phyloP scores from a whole-genome alignment of 1,140 invertebrate genomes.

The Lanistes nyassanus region DNA sequence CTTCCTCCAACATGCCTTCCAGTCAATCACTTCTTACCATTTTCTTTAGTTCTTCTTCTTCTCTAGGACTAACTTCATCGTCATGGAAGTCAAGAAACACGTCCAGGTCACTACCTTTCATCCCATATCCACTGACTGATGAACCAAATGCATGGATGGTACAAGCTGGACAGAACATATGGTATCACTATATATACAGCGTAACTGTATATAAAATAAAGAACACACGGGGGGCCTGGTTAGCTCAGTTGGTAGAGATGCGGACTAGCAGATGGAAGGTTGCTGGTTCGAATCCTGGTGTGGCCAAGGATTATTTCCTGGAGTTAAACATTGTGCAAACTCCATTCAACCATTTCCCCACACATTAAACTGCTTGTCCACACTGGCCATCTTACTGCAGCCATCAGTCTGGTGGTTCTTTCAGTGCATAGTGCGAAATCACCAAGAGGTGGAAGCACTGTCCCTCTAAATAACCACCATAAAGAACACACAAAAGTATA shows the following conservation, averaged over 20 bases:
- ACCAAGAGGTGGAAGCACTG: not conserved
- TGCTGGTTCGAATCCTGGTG: too few species aligned
- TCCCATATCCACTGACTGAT: constrained; percentile 62
- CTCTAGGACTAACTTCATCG: constrained; percentile 7
- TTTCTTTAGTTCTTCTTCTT: constrained; percentile 15
- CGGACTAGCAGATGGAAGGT: too few species aligned
- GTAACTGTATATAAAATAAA: not conserved
- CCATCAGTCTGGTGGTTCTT: too few species aligned
- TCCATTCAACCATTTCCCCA: too few species aligned
- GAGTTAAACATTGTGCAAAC: too few species aligned
- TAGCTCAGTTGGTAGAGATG: too few species aligned
- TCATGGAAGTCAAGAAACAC: constrained; percentile 53
- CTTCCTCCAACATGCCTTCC: too few species aligned
- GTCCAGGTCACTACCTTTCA: constrained; percentile 62
- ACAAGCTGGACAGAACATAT: constrained; percentile 47
- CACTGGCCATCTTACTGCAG: too few species aligned
- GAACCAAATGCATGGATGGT: constrained; percentile 63
- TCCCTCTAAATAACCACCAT: not conserved
- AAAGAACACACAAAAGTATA: not conserved
- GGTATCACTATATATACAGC: too few species aligned
- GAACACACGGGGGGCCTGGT: not conserved
- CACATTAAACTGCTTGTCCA: too few species aligned
- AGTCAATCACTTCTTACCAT: not conserved
- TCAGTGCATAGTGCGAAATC: too few species aligned
- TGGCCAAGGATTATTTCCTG: too few species aligned